These are phyloP conservation scores for Nemotelus nigrinus DNA, from an alignment of 2,888 invertebrate genomes.

Conservation along the genomic window DNA sequence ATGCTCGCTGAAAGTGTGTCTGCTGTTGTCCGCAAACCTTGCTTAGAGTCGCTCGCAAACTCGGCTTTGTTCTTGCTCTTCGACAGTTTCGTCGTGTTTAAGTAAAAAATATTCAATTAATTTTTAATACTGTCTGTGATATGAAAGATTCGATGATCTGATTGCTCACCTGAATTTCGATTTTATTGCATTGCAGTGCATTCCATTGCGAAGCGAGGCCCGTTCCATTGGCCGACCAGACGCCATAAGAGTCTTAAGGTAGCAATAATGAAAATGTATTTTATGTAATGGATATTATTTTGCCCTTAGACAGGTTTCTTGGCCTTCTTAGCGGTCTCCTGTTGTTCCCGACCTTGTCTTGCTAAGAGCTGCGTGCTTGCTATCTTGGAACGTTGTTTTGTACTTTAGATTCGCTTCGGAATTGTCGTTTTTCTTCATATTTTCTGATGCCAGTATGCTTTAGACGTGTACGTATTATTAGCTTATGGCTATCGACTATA, in stretches of 20 bases:
- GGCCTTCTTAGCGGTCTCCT: neutral
- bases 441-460: neutral
- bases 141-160: conserved; percentile 32
- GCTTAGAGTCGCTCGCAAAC: conserved; percentile 5
- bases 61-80: conserved; percentile 21
- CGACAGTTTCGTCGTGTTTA: neutral
- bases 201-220: neutral
- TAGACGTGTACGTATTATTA: too few species aligned
- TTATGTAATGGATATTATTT: conserved; percentile 35
- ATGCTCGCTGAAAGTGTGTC: conserved; percentile 23
- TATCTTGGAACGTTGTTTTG: conserved; percentile 20
- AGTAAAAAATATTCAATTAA: conserved; percentile 27
- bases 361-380: conserved; percentile 1
- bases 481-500: too few species aligned
- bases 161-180: conserved; percentile 35
- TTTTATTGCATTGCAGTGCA: conserved; percentile 18
- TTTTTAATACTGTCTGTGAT: conserved; percentile 29
- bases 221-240: conserved; percentile 1
- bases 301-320: conserved; percentile 32
- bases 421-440: conserved; percentile 7
- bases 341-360: neutral
- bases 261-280: conserved; percentile 33
- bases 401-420: conserved; percentile 15
- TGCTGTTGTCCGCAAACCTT: conserved; percentile 9
- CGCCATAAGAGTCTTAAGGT: neutral